Percentiles rank a stretch among this genome's conserved stretches.
Conservation (phyloP, 2,113 vertebrate genomes). For the Podocnemis expansa region DNA sequence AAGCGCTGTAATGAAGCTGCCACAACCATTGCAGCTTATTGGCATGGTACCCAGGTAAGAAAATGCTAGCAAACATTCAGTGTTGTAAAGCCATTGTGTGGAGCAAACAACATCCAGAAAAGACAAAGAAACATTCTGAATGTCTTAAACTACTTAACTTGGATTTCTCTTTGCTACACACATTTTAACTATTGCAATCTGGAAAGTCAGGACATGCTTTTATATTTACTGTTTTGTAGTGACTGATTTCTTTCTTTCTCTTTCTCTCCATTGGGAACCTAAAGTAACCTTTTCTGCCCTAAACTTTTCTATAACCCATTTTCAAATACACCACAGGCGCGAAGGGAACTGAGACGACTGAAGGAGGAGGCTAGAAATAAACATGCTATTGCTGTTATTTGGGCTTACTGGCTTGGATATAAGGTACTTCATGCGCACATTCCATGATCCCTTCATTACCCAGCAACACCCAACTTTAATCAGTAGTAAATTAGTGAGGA, state of each 20-base stretch:
- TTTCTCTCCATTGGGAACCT: constrained; percentile 60
- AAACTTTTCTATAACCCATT: constrained; percentile 80
- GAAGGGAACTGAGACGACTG: constrained; percentile 95
- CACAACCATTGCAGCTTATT: constrained; percentile 92
- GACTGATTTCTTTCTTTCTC: constrained; percentile 54
- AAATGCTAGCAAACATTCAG: neutral
- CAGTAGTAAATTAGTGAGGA: constrained; percentile 2
- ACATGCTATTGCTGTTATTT: constrained; percentile 97
- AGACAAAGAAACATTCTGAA: neutral
- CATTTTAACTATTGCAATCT: constrained; percentile 27
- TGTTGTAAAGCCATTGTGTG: neutral
- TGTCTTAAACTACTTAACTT: constrained; percentile 53
- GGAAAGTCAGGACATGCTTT: constrained; percentile 67
- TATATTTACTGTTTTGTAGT: constrained; percentile 31
- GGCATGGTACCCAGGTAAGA: constrained; percentile 94
- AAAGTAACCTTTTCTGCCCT: constrained; percentile 75
- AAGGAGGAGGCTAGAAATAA: constrained; percentile 96
- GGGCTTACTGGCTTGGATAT: constrained; percentile 98
- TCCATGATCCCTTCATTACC: constrained; percentile 71
- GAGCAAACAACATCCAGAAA: neutral
- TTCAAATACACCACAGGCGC: constrained; percentile 89
- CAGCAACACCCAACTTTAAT: neutral
- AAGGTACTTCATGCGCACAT: constrained; percentile 91
- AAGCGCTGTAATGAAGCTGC: constrained; percentile 92
- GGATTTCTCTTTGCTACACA: constrained; percentile 46